Evolutionary conservation across 1,140 invertebrate genomes (phyloP).

Genomic region (Magallana ariakensis): DNA sequence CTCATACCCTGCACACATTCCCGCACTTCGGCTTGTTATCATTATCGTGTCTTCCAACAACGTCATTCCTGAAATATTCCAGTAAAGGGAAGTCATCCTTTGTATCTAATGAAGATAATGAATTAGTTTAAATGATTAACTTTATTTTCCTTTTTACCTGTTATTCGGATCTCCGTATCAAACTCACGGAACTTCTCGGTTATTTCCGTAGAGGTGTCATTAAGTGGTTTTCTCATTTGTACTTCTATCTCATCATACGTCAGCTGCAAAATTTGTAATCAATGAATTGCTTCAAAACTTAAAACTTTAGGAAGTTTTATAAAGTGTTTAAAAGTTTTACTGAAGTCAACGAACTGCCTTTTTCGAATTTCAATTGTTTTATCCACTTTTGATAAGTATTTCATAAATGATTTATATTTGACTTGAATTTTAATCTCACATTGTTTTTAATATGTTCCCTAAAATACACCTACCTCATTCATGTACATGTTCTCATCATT

Average conservation of each 20-base stretch:
- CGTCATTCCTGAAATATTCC: neutral
- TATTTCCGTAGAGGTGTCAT: neutral
- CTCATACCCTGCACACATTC: neutral
- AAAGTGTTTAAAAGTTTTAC: too few relatives aligned
- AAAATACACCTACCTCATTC: neutral
- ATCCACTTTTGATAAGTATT: neutral
- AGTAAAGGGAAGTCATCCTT: neutral
- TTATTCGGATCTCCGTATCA: conserved; percentile 7
- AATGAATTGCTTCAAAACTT: neutral
- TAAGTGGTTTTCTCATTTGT: neutral
- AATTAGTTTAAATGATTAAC: neutral
- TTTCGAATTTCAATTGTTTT: neutral
- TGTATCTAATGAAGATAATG: neutral
- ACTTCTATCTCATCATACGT: neutral
- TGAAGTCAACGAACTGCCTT: too few relatives aligned
- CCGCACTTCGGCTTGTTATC: neutral
- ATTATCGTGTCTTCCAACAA: neutral
- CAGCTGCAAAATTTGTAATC: neutral
- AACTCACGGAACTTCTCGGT: neutral
- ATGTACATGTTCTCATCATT: neutral
- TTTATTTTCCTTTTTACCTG: neutral
- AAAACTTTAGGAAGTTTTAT: neutral
- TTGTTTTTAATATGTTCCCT: neutral
- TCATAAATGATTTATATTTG: neutral
- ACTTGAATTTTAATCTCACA: neutral